Evolutionary conservation across 1,140 invertebrate species (phyloP).

Genomic region (Latrodectus geometricus): DNA sequence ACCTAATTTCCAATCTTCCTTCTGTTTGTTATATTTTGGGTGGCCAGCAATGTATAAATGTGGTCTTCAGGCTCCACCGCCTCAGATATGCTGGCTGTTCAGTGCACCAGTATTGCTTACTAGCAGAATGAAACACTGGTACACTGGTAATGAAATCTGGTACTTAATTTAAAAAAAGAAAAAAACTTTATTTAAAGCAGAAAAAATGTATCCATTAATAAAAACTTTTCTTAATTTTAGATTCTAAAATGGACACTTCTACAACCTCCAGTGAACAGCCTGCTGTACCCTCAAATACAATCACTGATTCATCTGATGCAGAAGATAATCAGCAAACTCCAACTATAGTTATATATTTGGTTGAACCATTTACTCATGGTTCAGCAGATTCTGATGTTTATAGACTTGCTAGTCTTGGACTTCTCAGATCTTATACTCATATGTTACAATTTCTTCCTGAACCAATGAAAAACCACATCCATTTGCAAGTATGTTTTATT

Average conservation of each 20-base stretch:
- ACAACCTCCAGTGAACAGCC: constrained; percentile 68
- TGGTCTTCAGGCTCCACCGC: too few relatives aligned
- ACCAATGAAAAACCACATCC: constrained; percentile 82
- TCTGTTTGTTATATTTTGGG: too few relatives aligned
- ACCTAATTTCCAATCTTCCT: too few relatives aligned
- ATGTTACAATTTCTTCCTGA: constrained; percentile 83
- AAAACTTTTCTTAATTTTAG: constrained; percentile 3
- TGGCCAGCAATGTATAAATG: too few relatives aligned
- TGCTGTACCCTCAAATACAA: constrained; percentile 63
- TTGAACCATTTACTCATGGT: constrained; percentile 86
- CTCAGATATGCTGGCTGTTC: too few relatives aligned
- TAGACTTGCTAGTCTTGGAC: constrained; percentile 83
- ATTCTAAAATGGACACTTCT: constrained; percentile 24
- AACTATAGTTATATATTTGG: constrained; percentile 92
- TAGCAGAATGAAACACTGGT: too few relatives aligned
- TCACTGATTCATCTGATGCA: constrained; percentile 24
- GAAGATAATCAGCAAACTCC: constrained; percentile 76
- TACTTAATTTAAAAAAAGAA: too few relatives aligned
- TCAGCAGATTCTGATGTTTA: constrained; percentile 77
- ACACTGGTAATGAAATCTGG: too few relatives aligned
- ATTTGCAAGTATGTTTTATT: constrained; percentile 79
- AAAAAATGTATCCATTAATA: too few relatives aligned
- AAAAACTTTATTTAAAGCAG: too few relatives aligned
- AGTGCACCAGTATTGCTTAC: too few relatives aligned
- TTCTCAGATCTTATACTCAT: constrained; percentile 82